phyloP scores from a whole-genome alignment of 2,888 invertebrate species.

The Linyphia triangularis region DNA sequence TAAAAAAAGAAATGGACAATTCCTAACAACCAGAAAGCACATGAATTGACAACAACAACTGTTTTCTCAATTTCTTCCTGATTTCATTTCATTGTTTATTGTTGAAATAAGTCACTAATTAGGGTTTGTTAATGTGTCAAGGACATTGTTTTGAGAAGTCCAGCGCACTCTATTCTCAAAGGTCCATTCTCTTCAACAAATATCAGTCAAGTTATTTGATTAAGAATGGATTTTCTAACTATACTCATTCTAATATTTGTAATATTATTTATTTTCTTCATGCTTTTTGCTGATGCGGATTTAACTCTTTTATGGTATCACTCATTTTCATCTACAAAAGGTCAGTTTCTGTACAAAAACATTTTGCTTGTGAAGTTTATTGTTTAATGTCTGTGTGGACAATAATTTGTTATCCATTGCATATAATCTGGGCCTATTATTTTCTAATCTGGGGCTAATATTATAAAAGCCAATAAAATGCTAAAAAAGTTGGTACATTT shows the following conservation, averaged over 20 bases:
- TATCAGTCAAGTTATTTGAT: not conserved
- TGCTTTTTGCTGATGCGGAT: constrained; percentile 42
- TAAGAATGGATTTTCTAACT: not conserved
- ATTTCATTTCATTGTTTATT: no score
- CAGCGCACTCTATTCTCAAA: not conserved
- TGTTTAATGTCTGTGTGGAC: not conserved
- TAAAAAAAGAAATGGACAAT: no score
- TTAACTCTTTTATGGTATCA: constrained; percentile 52
- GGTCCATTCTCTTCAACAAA: not conserved
- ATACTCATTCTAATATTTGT: not conserved
- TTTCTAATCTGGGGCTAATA: no score
- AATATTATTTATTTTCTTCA: not conserved
- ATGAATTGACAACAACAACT: no score
- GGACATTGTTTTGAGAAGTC: not conserved
- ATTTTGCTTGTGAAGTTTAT: not conserved
- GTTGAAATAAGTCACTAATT: no score
- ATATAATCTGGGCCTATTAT: no score
- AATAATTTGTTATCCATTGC: no score
- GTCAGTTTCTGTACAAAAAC: not conserved
- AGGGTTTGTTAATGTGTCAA: not conserved
- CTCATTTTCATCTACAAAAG: not conserved
- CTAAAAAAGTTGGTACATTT: no score
- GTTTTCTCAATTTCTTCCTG: not conserved
- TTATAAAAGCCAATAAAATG: no score
- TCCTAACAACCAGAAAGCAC: no score